Conservation (phyloP, 2,888 invertebrate species). For the Apamea crenata region DNA sequence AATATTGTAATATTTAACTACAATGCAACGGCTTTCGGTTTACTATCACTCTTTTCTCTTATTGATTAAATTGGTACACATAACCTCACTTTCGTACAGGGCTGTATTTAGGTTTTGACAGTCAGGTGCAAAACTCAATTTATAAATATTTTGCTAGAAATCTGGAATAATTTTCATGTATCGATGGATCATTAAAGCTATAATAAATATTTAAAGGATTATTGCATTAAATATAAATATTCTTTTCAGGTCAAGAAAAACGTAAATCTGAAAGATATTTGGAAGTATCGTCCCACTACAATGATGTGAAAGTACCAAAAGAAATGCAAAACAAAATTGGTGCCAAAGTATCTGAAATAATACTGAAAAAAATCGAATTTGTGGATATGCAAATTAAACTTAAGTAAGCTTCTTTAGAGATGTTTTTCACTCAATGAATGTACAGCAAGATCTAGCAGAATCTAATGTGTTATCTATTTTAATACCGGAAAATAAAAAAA, state of each 20-base stretch:
- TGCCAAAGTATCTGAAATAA: slow-evolving; percentile 86
- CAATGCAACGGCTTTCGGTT: neutral
- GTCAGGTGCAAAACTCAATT: neutral
- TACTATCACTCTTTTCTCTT: neutral
- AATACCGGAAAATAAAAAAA: neutral
- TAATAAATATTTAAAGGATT: neutral
- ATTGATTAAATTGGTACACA: neutral
- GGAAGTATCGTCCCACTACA: slow-evolving; percentile 87
- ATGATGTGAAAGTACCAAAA: slow-evolving; percentile 88
- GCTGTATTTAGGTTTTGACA: slow-evolving; percentile 21
- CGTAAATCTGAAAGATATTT: slow-evolving; percentile 83
- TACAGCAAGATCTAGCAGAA: neutral
- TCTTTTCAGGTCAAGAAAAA: slow-evolving; percentile 64
- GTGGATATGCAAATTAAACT: slow-evolving; percentile 74
- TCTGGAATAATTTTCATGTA: neutral
- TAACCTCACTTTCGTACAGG: slow-evolving; percentile 56
- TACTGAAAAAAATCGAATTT: slow-evolving; percentile 86
- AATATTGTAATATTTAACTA: neutral
- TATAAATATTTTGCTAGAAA: neutral
- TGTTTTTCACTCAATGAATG: neutral
- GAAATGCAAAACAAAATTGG: slow-evolving; percentile 88
- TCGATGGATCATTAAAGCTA: neutral
- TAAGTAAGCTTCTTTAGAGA: slow-evolving; percentile 72
- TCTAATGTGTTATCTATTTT: neutral
- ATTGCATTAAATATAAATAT: neutral